A percentile compares a stretch with the other conserved stretches of the same genome.
phyloP scores from a whole-genome alignment of 2,888 invertebrate genomes.

The Limenitis camilla region DNA sequence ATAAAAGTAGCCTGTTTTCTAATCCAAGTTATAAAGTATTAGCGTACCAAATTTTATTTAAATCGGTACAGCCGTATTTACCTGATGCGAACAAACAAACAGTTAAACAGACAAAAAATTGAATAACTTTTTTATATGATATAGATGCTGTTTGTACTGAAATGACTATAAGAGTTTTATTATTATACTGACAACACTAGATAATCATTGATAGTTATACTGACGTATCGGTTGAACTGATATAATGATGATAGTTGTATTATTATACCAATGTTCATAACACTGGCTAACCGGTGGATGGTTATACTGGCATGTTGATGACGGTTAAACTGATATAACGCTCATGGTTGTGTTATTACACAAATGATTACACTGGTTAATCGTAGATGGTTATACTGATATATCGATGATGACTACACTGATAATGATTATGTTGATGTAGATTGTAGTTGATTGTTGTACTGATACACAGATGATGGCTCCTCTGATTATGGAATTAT shows the following conservation, averaged over 20 bases:
- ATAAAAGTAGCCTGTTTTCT: too few species aligned
- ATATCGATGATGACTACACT: neutral
- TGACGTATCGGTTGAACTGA: neutral
- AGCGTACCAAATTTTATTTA: too few species aligned
- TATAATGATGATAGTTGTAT: neutral
- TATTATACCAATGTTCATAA: neutral
- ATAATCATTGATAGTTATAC: neutral
- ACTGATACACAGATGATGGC: neutral
- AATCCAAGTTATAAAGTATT: too few species aligned
- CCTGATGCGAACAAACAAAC: too few species aligned
- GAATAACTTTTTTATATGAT: too few species aligned
- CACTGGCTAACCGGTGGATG: conserved; percentile 2
- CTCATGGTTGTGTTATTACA: too few species aligned
- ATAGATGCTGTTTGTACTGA: too few species aligned
- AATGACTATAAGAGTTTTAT: too few species aligned
- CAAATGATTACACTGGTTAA: neutral
- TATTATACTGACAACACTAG: too few species aligned
- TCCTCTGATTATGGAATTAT: neutral
- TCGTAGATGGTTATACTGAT: neutral
- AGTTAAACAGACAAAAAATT: too few species aligned
- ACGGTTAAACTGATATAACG: conserved; percentile 1
- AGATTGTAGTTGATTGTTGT: conserved; percentile 10
- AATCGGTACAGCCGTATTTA: too few species aligned
- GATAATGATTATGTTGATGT: neutral
- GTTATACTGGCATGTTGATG: conserved; percentile 11